Percentiles rank a stretch among this genome's conserved stretches.
These are phyloP conservation scores for Peromyscus aztecus DNA, from an alignment of 2,797 vertebrate species.

Conservation along the genomic window DNA sequence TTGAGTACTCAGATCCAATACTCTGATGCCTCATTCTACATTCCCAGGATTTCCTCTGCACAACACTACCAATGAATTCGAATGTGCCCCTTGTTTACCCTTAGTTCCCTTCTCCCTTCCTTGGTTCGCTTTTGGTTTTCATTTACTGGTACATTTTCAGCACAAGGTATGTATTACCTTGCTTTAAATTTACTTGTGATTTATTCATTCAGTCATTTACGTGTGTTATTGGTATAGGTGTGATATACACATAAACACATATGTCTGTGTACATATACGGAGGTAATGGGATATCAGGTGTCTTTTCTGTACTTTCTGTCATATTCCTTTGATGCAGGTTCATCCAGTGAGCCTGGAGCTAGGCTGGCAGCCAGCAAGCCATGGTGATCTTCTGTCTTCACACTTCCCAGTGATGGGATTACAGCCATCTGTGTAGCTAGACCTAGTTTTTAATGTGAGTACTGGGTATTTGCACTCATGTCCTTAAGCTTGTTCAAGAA, in stretches of 20 bases:
- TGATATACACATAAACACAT: background rate
- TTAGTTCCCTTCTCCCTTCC: background rate
- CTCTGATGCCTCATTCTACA: background rate
- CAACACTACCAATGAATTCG: background rate
- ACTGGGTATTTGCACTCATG: background rate
- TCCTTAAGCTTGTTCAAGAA: background rate
- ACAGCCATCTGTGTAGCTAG: too few relatives aligned
- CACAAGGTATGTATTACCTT: background rate
- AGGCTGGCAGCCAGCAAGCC: background rate
- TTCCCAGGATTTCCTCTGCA: background rate
- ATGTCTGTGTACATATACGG: background rate
- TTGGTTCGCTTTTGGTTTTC: background rate
- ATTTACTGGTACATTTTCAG: background rate
- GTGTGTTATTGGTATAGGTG: too few relatives aligned
- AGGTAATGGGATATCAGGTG: background rate
- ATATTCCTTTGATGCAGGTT: background rate
- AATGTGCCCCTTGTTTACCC: background rate
- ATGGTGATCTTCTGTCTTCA: background rate
- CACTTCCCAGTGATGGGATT: background rate
- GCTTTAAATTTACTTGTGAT: conserved; percentile 6
- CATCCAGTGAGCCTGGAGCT: background rate
- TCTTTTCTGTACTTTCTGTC: background rate
- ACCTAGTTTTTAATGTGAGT: background rate
- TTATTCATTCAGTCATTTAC: background rate
- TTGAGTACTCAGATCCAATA: conserved; percentile 25